Evolutionary conservation across 2,797 vertebrate genomes (phyloP), one percentile per base, ranked within the genome.

Genomic region (Xiphophorus birchmanni): DNA sequence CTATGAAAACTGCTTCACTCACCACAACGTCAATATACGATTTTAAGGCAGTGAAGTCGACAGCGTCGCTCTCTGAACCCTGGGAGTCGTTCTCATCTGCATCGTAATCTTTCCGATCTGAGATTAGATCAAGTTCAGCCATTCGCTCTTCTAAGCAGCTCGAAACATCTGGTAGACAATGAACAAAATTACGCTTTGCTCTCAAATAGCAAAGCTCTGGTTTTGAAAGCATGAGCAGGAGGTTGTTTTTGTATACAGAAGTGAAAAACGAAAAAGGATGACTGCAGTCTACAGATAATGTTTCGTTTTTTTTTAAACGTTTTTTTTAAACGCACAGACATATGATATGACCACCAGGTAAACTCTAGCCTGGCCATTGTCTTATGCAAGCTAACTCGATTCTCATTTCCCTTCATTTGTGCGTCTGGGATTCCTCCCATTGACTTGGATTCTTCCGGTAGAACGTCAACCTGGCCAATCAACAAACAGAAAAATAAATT

Each of bases 101-200:
- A 67, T 93, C 91, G 0, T 37, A 78, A 50, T 90, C 90, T 0
- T 6, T 82, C 0, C 32, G 89, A 29, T 75, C 29, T 0, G 84
- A 2, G 23, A 91, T 91, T 0, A 94, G 42, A 0, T 71, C 83
- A 2, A 96, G 88, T 0, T 87, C 85, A 0, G 87, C 90, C 63
- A 96, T 87, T 0, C 75, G 86, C 0, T 95, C 92, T 58, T 95
- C 95, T 81, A 95, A 90, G 78, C 74, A 77, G 78, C 93, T 95
- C 0, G 90, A 79, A 12, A 76, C 75, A 9, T 90, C 92, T 94
- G 82, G 2, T 79, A 4, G 73, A 0, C 78, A 29, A 78, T 21
- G 9, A 37, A 12, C 48, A 52, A 37, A 52, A 12, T 44, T 2
- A 72, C 5, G 2, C 12, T 72, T 45, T 45, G 12, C 40, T 42